Conservation (phyloP, 2,113 vertebrate species). For the Leucopsar rothschildi region DNA sequence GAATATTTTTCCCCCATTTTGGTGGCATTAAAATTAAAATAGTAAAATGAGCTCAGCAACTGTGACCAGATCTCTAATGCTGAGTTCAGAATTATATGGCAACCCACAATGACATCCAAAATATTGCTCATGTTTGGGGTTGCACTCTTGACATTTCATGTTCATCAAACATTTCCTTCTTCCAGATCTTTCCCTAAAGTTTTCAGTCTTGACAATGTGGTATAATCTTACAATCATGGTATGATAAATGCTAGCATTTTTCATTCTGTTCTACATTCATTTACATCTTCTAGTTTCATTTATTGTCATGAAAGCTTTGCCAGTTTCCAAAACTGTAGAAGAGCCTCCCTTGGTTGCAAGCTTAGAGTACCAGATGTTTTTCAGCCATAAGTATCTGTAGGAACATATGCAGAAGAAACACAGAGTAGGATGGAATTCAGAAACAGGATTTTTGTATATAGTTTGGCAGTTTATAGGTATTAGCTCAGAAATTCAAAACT, state of each 20-base stretch:
- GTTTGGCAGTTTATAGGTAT: background rate
- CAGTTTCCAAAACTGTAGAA: background rate
- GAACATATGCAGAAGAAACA: background rate
- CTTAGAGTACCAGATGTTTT: background rate
- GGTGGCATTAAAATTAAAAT: background rate
- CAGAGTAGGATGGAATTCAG: background rate
- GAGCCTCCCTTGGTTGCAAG: background rate
- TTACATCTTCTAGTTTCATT: background rate
- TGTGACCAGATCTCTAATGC: background rate
- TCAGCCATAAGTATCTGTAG: background rate
- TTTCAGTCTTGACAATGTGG: background rate
- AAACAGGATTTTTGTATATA: background rate
- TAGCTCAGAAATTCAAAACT: background rate
- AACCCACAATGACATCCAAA: background rate
- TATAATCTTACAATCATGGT: background rate
- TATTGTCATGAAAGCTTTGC: background rate
- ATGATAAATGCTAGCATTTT: background rate
- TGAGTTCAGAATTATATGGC: background rate
- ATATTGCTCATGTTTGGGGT: background rate
- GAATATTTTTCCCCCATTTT: fast-evolving
- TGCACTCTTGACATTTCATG: background rate
- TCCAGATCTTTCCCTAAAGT: background rate
- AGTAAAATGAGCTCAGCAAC: background rate
- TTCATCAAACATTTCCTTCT: background rate
- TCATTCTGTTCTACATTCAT: background rate